Evolutionary conservation across 1,140 invertebrate species (phyloP).

Genomic region (Sogatella furcifera): DNA sequence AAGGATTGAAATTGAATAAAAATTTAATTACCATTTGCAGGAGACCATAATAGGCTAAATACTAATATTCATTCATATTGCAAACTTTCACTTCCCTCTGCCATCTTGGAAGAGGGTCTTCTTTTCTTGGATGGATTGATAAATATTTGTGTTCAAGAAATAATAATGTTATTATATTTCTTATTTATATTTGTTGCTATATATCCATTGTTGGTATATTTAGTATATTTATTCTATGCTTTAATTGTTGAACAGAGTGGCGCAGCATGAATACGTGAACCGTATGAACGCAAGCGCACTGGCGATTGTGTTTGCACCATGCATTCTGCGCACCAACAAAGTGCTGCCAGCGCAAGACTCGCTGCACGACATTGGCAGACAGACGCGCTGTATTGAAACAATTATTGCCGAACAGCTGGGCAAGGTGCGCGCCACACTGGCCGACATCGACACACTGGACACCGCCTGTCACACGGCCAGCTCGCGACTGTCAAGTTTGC

Average conservation of each 20-base stretch:
- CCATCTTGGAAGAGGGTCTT: too few relatives aligned
- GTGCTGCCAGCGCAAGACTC: conserved; percentile 81
- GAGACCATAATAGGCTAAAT: too few relatives aligned
- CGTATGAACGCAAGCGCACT: conserved; percentile 85
- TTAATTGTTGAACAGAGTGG: conserved; percentile 44
- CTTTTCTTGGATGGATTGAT: too few relatives aligned
- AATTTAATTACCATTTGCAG: too few relatives aligned
- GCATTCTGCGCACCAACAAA: conserved; percentile 78
- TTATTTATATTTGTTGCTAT: too few relatives aligned
- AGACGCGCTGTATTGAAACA: conserved; percentile 77
- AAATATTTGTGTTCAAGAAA: too few relatives aligned
- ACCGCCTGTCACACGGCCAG: conserved; percentile 65
- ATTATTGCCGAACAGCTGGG: conserved; percentile 70
- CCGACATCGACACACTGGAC: conserved; percentile 82
- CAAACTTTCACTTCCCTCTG: too few relatives aligned
- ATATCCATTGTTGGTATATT: too few relatives aligned
- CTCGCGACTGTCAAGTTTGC: conserved; percentile 56
- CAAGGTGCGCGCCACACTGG: conserved; percentile 65
- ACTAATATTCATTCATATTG: too few relatives aligned
- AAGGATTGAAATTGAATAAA: too few relatives aligned
- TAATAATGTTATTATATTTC: too few relatives aligned
- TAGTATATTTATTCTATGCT: not conserved
- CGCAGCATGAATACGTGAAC: conserved; percentile 76
- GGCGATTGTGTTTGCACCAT: conserved; percentile 91
- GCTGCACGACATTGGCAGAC: conserved; percentile 63